Percentiles rank a stretch among this genome's conserved stretches.
Evolutionary conservation across 2,888 invertebrate genomes (phyloP).

Genomic region (Phasia obesa): DNA sequence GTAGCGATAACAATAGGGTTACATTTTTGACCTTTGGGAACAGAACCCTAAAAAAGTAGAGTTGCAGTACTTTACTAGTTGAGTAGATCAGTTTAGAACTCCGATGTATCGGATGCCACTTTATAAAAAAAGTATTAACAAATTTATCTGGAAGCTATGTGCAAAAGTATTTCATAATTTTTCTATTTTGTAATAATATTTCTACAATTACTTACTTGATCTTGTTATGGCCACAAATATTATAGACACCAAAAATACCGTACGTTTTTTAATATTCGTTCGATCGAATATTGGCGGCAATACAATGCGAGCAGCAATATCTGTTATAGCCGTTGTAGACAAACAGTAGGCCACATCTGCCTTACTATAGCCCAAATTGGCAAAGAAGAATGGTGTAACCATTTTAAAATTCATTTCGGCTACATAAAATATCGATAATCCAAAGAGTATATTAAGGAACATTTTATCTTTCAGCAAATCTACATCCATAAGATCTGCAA

Average conservation of each 20-base stretch:
- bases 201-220: slow-evolving; percentile 87
- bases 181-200: too few species aligned
- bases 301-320: slow-evolving; percentile 88
- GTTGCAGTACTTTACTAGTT: too few species aligned
- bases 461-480: slow-evolving; percentile 88
- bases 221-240: slow-evolving; percentile 88
- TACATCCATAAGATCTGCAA: slow-evolving; percentile 87
- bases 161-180: too few species aligned
- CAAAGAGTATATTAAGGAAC: slow-evolving; percentile 88
- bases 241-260: slow-evolving; percentile 88
- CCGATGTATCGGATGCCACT: too few species aligned
- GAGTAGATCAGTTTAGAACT: too few species aligned
- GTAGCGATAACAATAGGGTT: too few species aligned
- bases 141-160: too few species aligned
- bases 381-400: slow-evolving; percentile 88
- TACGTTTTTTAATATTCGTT: slow-evolving; percentile 86
- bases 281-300: slow-evolving; percentile 90
- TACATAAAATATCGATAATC: slow-evolving; percentile 88
- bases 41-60: too few species aligned
- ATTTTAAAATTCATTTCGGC: slow-evolving; percentile 90
- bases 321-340: slow-evolving; percentile 89
- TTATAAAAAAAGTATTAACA: too few species aligned
- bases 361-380: slow-evolving; percentile 85
- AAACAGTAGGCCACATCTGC: slow-evolving; percentile 88
- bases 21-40: too few species aligned